A percentile compares a stretch with the other conserved stretches of the same genome.
Conservation (phyloP, 2,888 invertebrate genomes). For the Trachelus iudaicus region DNA sequence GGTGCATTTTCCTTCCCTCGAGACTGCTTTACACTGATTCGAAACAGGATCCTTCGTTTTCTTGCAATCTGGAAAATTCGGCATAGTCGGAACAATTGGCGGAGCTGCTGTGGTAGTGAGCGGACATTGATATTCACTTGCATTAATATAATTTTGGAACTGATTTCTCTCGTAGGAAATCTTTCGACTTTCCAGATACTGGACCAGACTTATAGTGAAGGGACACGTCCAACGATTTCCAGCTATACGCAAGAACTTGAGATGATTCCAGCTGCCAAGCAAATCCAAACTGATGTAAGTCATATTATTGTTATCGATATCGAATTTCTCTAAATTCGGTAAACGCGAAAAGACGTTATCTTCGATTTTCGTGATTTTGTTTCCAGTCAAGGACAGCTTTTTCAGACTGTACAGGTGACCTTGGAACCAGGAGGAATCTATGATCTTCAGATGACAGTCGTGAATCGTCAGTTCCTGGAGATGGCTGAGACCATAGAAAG, state of each 20-base stretch:
- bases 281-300: slow-evolving; percentile 48
- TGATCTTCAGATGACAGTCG: too few relatives aligned
- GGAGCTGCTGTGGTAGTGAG: not conserved
- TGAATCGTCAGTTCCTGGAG: slow-evolving; percentile 41
- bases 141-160: not conserved
- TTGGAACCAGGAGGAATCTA: slow-evolving; percentile 24
- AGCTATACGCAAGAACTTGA: slow-evolving; percentile 33
- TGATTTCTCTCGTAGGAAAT: slow-evolving; percentile 38
- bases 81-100: not conserved
- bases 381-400: slow-evolving; percentile 42
- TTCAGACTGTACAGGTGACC: slow-evolving; percentile 29
- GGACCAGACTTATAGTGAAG: slow-evolving; percentile 37
- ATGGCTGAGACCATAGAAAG: slow-evolving; percentile 35
- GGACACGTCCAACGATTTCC: slow-evolving; percentile 53
- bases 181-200: slow-evolving; percentile 31
- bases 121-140: not conserved
- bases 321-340: slow-evolving; percentile 33
- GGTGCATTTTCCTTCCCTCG: slow-evolving; percentile 8
- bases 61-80: not conserved
- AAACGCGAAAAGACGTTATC: slow-evolving; percentile 41
- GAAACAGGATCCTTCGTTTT: not conserved
- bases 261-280: slow-evolving; percentile 24
- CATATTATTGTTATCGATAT: slow-evolving; percentile 44
- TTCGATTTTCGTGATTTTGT: slow-evolving; percentile 42
- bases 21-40: not conserved